A percentile compares a stretch with the other conserved stretches of the same genome.
phyloP scores from a whole-genome alignment of 1,140 invertebrate species.

The Formica selysi region DNA sequence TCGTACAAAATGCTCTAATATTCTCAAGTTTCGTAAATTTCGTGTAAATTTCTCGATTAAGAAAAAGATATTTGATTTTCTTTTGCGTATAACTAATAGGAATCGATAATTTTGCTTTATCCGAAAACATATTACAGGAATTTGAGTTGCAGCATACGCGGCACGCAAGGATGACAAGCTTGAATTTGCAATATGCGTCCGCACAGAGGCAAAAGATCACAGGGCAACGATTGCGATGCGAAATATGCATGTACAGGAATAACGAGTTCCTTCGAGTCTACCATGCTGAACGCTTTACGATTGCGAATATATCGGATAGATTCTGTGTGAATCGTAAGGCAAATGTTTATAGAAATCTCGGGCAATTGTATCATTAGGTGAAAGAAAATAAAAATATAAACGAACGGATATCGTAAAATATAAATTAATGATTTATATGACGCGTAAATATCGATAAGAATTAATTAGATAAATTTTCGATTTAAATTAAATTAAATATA shows the following conservation, averaged over 20 bases:
- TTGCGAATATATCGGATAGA: neutral
- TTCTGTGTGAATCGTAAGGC: neutral
- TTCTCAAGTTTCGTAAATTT: neutral
- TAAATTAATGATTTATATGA: neutral
- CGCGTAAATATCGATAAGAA: neutral
- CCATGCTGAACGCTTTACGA: neutral
- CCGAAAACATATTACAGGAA: neutral
- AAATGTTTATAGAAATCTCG: neutral
- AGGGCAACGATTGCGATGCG: constrained; percentile 13
- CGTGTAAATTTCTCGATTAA: neutral
- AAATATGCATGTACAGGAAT: neutral
- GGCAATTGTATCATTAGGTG: neutral
- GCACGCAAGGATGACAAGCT: neutral
- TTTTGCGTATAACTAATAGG: too few species aligned
- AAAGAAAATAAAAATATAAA: neutral
- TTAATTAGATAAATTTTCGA: neutral
- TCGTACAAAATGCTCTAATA: neutral
- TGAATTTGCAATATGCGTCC: constrained; percentile 18
- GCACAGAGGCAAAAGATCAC: neutral
- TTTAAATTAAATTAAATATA: neutral
- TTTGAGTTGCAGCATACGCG: neutral
- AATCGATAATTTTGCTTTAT: constrained; percentile 25
- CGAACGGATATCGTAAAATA: neutral
- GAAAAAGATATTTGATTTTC: neutral
- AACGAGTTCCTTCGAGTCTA: constrained; percentile 31